A percentile compares a stretch with the other conserved stretches of the same genome.
Conservation (phyloP, 1,140 invertebrate genomes). For the Drosophila biarmipes region DNA sequence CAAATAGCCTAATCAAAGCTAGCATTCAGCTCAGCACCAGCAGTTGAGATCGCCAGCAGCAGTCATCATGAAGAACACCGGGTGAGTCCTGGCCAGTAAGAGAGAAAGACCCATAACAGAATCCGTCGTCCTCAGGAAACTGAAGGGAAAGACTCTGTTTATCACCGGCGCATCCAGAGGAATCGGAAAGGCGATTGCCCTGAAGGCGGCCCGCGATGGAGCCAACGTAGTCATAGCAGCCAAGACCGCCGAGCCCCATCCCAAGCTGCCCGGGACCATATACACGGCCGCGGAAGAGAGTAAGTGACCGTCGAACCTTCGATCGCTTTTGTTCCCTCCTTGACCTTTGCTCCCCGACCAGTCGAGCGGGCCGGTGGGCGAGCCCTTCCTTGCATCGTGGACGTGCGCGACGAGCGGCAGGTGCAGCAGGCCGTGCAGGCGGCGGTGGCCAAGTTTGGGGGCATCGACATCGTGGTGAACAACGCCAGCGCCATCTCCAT, state of each 20-base stretch:
- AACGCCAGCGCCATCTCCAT: slow-evolving; percentile 98
- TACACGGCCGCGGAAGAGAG: slow-evolving; percentile 98
- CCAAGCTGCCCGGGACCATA: slow-evolving; percentile 98
- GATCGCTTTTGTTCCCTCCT: slow-evolving; percentile 10
- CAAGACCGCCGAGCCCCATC: slow-evolving; percentile 97
- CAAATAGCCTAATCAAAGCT: neutral
- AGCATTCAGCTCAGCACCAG: neutral
- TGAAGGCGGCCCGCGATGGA: slow-evolving; percentile 97
- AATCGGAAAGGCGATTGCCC: slow-evolving; percentile 98
- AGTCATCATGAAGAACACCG: slow-evolving; percentile 40
- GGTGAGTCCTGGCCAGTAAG: slow-evolving; percentile 24
- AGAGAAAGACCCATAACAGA: neutral
- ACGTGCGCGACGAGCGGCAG: slow-evolving; percentile 94
- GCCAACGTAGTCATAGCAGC: slow-evolving; percentile 98
- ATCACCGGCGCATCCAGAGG: slow-evolving; percentile 98
- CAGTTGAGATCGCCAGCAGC: neutral
- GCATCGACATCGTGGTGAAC: slow-evolving; percentile 97
- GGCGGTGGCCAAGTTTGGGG: slow-evolving; percentile 96
- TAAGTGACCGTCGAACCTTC: slow-evolving; percentile 84
- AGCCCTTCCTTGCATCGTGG: slow-evolving; percentile 96
- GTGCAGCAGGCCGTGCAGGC: slow-evolving; percentile 93
- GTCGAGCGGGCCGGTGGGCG: slow-evolving; percentile 96
- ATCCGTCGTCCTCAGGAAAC: slow-evolving; percentile 86
- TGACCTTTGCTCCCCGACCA: slow-evolving; percentile 77
- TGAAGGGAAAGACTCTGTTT: slow-evolving; percentile 96